Evolutionary conservation across 2,113 vertebrate genomes (phyloP).

Genomic region (Cinclus mexicanus): DNA sequence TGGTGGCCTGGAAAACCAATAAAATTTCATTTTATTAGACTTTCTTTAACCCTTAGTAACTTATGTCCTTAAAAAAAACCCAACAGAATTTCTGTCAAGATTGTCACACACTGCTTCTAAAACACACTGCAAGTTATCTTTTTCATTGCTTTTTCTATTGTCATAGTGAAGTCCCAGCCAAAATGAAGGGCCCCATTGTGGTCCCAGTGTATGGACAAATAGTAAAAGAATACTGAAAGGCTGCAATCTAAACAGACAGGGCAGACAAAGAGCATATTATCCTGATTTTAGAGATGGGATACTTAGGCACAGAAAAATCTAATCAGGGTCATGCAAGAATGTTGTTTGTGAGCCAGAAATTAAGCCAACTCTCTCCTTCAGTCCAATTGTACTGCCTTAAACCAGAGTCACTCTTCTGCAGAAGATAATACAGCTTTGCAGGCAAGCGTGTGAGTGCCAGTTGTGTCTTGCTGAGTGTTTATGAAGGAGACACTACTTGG

Average conservation of each 20-base stretch:
- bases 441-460: background rate
- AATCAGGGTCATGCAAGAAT: slow-evolving; percentile 42
- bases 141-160: background rate
- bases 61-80: background rate
- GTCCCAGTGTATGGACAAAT: slow-evolving; percentile 10
- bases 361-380: background rate
- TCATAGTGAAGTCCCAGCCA: background rate
- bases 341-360: slow-evolving; percentile 22
- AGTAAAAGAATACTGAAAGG: slow-evolving; percentile 37
- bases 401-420: background rate
- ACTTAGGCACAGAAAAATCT: slow-evolving; percentile 59
- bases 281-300: slow-evolving; percentile 58
- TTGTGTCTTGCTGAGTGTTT: slow-evolving; percentile 35
- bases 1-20: background rate
- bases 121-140: background rate
- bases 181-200: slow-evolving; percentile 54
- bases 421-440: slow-evolving; percentile 4
- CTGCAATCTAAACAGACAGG: slow-evolving; percentile 51
- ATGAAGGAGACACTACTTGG: slow-evolving; percentile 17
- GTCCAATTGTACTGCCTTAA: slow-evolving; percentile 11
- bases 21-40: background rate
- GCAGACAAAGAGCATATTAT: slow-evolving; percentile 59
- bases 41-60: background rate
- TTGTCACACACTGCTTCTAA: background rate
- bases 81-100: background rate